Conservation (phyloP, 2,797 vertebrate genomes). For the Dromococcyx pavoninus region DNA sequence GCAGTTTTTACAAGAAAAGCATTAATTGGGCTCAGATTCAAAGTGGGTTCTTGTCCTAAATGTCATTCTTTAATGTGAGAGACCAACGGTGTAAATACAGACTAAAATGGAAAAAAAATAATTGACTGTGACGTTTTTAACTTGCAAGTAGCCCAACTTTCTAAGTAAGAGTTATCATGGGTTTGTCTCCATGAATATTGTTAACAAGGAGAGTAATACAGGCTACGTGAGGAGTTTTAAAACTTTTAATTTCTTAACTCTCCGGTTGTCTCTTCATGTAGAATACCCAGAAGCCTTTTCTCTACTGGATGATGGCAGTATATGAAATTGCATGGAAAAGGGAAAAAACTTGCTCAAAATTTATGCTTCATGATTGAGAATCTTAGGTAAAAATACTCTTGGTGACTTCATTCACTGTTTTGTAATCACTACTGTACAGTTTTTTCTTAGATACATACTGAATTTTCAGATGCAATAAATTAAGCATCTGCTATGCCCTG, state of each 20-base stretch:
- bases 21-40: not conserved
- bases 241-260: slow-evolving; percentile 46
- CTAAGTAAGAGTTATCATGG: slow-evolving; percentile 27
- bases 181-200: slow-evolving; percentile 47
- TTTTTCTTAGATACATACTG: slow-evolving; percentile 3
- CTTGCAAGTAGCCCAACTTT: slow-evolving; percentile 2
- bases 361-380: slow-evolving; percentile 40
- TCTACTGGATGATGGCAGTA: slow-evolving; percentile 6
- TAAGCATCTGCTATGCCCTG: slow-evolving; percentile 34
- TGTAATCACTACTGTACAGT: slow-evolving; percentile 30
- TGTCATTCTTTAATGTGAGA: not conserved
- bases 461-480: slow-evolving; percentile 41
- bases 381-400: slow-evolving; percentile 49
- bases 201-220: slow-evolving; percentile 40
- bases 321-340: slow-evolving; percentile 30
- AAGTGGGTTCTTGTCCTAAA: not conserved
- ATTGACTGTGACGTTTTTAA: slow-evolving; percentile 11
- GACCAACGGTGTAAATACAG: not conserved
- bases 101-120: not conserved
- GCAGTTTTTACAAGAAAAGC: not conserved
- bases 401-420: slow-evolving; percentile 53
- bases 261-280: slow-evolving; percentile 16
- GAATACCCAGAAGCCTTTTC: slow-evolving; percentile 56
- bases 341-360: slow-evolving; percentile 37
- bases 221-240: slow-evolving; percentile 37